phyloP scores from a whole-genome alignment of 2,888 invertebrate species.

The Eremobia ochroleuca region DNA sequence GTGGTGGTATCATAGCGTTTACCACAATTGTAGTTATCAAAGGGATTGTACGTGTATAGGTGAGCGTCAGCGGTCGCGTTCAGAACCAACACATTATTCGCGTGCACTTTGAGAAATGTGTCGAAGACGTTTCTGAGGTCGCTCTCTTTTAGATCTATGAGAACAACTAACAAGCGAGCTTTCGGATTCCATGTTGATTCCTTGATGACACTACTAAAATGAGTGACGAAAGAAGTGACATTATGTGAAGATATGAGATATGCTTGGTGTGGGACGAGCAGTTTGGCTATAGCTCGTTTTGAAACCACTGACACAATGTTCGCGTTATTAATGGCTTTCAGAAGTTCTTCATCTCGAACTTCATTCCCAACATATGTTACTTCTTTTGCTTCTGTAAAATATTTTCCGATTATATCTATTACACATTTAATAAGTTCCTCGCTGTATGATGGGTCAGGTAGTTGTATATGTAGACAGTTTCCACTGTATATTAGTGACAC shows the following conservation, averaged over 20 bases:
- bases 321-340: conserved; percentile 41
- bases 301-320: conserved; percentile 40
- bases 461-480: conserved; percentile 35
- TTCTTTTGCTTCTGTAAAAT: conserved; percentile 44
- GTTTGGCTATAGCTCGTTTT: conserved; percentile 28
- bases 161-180: conserved; percentile 72
- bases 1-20: conserved; percentile 73
- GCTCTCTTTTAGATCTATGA: conserved; percentile 59
- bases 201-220: conserved; percentile 58
- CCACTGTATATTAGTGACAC: conserved; percentile 31
- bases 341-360: conserved; percentile 40
- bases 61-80: conserved; percentile 70
- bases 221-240: conserved; percentile 53
- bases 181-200: conserved; percentile 76
- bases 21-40: conserved; percentile 80
- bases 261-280: conserved; percentile 44
- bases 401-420: conserved; percentile 41
- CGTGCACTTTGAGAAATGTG: conserved; percentile 69
- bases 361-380: conserved; percentile 50
- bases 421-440: conserved; percentile 47
- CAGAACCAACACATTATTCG: conserved; percentile 73
- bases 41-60: conserved; percentile 80
- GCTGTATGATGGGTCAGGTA: neutral
- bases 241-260: conserved; percentile 72
- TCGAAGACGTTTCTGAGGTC: conserved; percentile 73